A percentile compares a stretch with the other conserved stretches of the same genome.
Conservation (phyloP, 2,888 invertebrate species). For the Tenthredo amoena region DNA sequence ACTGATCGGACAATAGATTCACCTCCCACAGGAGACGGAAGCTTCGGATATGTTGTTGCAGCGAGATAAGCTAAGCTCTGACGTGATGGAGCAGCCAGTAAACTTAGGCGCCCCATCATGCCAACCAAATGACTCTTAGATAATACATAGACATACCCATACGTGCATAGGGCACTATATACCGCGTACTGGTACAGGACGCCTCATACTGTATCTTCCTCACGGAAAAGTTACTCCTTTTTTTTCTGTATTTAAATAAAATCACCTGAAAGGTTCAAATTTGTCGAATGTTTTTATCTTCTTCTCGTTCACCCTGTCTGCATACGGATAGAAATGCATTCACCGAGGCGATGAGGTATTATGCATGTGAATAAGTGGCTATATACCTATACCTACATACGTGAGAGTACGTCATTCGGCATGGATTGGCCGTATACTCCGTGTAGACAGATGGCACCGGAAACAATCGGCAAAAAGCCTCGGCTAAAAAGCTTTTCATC, state of each 20-base stretch:
- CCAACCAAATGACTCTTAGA: conserved; percentile 73
- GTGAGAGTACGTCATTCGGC: conserved; percentile 29
- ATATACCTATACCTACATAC: not conserved
- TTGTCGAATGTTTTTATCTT: not conserved
- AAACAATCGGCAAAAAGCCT: conserved; percentile 58
- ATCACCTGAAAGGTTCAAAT: not conserved
- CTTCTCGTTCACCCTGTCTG: not conserved
- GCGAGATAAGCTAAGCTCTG: conserved; percentile 76
- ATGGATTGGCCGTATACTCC: conserved; percentile 55
- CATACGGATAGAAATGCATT: conserved; percentile 1
- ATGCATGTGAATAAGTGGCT: not conserved
- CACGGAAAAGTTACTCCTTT: not conserved
- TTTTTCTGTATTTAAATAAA: not conserved
- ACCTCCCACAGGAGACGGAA: conserved; percentile 67
- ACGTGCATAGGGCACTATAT: not conserved
- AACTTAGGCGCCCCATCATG: conserved; percentile 72
- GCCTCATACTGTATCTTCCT: not conserved
- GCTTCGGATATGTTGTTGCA: conserved; percentile 75
- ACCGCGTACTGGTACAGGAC: not conserved
- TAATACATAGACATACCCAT: conserved; percentile 63
- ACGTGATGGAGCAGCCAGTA: conserved; percentile 76
- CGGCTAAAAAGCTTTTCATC: conserved; percentile 74
- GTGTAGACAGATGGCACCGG: conserved; percentile 54
- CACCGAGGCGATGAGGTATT: not conserved
- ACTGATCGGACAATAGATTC: conserved; percentile 69